A percentile compares a stretch with the other conserved stretches of the same genome.
These are phyloP conservation scores for Zhuqinia jingwanae DNA, from an alignment of 2,888 invertebrate species.

Conservation along the genomic window DNA sequence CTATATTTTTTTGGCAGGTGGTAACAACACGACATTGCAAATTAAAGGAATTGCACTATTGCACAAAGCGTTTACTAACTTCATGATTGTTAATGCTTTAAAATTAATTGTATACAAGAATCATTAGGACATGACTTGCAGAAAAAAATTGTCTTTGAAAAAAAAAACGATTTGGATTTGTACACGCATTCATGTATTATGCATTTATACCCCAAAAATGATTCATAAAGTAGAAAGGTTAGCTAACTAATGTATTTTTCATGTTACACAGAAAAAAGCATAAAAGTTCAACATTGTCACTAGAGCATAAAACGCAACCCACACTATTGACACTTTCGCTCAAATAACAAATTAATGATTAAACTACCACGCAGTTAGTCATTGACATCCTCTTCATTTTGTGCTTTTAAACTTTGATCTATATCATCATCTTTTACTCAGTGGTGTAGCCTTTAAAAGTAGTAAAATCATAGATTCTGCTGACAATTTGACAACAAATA, in stretches of 20 bases:
- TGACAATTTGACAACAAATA: too few relatives aligned
- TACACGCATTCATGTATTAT: too few relatives aligned
- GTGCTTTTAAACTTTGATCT: background rate
- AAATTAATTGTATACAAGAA: too few relatives aligned
- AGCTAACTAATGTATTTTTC: background rate
- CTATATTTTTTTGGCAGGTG: too few relatives aligned
- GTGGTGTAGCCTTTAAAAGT: too few relatives aligned
- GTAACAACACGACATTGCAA: too few relatives aligned
- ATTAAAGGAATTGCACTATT: too few relatives aligned
- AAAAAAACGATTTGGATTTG: background rate
- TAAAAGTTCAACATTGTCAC: conserved; percentile 27
- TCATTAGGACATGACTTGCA: conserved; percentile 16
- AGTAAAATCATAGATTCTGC: too few relatives aligned
- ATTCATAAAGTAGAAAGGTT: conserved; percentile 17
- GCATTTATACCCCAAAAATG: background rate
- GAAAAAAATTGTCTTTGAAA: background rate
- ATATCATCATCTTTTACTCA: too few relatives aligned
- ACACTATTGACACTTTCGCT: conserved; percentile 45
- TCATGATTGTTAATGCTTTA: too few relatives aligned
- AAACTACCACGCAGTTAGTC: background rate
- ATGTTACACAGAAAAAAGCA: background rate
- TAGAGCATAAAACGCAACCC: conserved; percentile 35
- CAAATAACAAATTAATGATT: conserved; percentile 27
- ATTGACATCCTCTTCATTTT: conserved; percentile 32
- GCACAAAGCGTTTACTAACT: too few relatives aligned